Evolutionary conservation across 1,140 invertebrate species (phyloP).

Genomic region (Lordiphosa collinella): DNA sequence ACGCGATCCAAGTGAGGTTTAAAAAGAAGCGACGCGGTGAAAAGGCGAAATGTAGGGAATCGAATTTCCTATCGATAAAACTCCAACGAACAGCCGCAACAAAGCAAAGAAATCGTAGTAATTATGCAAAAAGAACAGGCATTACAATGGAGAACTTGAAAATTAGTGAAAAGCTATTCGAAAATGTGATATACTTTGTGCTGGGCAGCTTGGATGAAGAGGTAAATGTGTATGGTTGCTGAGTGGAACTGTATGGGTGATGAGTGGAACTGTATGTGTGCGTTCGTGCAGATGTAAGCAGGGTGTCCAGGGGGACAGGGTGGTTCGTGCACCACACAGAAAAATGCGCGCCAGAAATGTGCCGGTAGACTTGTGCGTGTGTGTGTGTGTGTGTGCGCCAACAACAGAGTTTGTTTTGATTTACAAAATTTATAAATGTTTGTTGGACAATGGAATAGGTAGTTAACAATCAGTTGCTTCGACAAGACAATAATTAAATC

Average conservation of each 20-base stretch:
- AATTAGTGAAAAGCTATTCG: conserved; percentile 70
- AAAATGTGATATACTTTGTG: conserved; percentile 72
- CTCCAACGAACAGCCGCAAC: no score
- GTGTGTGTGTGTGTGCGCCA: conserved; percentile 13
- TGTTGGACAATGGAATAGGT: no score
- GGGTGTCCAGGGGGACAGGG: conserved; percentile 35
- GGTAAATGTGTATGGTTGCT: conserved; percentile 51
- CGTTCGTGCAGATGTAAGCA: conserved; percentile 7
- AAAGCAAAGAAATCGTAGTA: no score
- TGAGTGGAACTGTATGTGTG: conserved; percentile 25
- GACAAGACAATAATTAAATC: no score
- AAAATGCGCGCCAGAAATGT: conserved; percentile 67
- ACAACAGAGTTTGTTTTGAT: conserved; percentile 33
- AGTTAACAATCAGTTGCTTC: no score
- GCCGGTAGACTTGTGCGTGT: conserved; percentile 36
- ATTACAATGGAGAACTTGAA: conserved; percentile 62
- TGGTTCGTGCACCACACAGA: conserved; percentile 11
- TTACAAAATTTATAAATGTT: not conserved
- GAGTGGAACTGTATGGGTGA: conserved; percentile 15
- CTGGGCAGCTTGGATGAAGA: conserved; percentile 70
- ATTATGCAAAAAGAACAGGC: not conserved
- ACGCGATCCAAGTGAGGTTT: no score
- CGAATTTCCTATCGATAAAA: no score
- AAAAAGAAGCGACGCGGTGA: no score
- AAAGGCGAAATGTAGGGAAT: no score